These are phyloP conservation scores for Tupaia chinensis DNA, from an alignment of 2,113 vertebrate species.

Conservation along the genomic window DNA sequence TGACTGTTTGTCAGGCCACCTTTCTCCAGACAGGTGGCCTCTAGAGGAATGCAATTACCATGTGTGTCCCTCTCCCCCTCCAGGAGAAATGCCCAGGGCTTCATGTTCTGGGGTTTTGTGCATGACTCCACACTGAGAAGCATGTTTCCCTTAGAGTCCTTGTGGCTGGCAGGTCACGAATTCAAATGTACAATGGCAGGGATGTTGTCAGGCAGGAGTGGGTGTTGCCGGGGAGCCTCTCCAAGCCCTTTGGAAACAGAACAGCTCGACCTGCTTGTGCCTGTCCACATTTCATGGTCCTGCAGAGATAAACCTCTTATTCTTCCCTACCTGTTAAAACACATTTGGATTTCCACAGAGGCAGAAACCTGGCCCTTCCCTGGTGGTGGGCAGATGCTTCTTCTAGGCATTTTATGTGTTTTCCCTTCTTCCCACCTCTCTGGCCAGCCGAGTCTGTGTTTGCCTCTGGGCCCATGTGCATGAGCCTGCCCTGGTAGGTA, in stretches of 20 bases:
- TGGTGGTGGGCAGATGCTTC: not conserved
- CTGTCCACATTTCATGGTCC: not conserved
- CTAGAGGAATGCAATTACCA: not conserved
- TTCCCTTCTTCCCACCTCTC: fast-evolving
- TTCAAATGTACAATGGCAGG: not conserved
- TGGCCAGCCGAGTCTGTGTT: not conserved
- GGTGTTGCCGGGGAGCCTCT: fast-evolving
- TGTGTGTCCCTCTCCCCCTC: fast-evolving
- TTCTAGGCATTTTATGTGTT: fast-evolving
- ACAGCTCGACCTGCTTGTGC: not conserved
- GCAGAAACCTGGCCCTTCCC: not conserved
- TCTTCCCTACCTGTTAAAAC: not conserved
- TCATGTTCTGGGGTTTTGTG: not conserved
- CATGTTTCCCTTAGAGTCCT: not conserved
- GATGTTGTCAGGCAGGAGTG: not conserved
- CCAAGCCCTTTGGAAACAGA: not conserved
- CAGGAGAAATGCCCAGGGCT: not conserved
- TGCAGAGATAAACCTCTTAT: not conserved
- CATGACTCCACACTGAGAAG: not conserved
- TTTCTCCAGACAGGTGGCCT: not conserved
- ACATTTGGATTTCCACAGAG: not conserved
- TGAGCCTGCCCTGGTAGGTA: not conserved
- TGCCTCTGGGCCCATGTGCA: not conserved
- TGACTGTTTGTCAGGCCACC: fast-evolving
- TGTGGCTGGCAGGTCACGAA: not conserved